Conservation (phyloP, 2,797 vertebrate genomes). For the Sternarchorhynchus goeldii region DNA sequence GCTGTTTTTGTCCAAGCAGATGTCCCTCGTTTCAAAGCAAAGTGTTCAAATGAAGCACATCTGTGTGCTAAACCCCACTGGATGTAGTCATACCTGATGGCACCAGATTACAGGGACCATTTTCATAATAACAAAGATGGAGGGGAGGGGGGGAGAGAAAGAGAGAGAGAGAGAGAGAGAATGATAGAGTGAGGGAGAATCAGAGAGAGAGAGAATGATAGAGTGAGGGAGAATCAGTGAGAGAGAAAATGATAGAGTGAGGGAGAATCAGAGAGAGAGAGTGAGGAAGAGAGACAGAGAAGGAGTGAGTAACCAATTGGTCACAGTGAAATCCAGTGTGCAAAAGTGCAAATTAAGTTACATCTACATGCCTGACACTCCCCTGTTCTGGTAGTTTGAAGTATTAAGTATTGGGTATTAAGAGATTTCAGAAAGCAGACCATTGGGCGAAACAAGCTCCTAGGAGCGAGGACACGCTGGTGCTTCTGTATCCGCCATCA, state of each 20-base stretch:
- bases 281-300: constrained; percentile 4
- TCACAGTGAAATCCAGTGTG: background rate
- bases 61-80: background rate
- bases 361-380: background rate
- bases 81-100: constrained; percentile 8
- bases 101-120: background rate
- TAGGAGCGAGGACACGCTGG: background rate
- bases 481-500: constrained; percentile 37
- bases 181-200: background rate
- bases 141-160: background rate
- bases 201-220: constrained; percentile 5
- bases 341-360: constrained; percentile 17
- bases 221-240: constrained; percentile 1
- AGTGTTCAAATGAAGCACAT: constrained; percentile 3
- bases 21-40: background rate
- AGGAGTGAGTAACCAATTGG: constrained; percentile 32
- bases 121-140: constrained; percentile 10
- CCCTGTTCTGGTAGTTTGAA: constrained; percentile 19
- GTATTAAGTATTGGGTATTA: constrained; percentile 27
- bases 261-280: background rate
- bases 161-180: background rate
- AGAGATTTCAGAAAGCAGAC: constrained; percentile 14
- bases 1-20: background rate
- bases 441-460: constrained; percentile 13
- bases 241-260: background rate